Evolutionary conservation across 2,113 vertebrate genomes (phyloP), one percentile per base, ranked within the genome.

Genomic region (Dissostichus mawsoni): DNA sequence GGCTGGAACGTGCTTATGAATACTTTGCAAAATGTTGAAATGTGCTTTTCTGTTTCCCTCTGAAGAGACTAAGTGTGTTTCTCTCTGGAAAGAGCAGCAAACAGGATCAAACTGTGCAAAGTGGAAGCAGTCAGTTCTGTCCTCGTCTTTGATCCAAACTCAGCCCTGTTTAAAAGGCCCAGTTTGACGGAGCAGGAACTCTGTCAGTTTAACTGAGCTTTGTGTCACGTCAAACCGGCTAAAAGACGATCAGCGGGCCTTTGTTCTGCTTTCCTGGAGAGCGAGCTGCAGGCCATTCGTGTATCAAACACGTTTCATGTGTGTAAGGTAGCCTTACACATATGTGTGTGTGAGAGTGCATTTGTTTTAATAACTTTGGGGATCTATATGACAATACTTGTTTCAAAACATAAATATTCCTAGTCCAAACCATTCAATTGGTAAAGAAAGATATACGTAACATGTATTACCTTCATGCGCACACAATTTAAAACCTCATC

Each of bases 91-190:
- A 80, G 62, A 47, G 77, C 59, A 36, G 70, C 33, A 57, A 76
- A 75, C 75, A 36, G 29, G 77, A 85, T 89, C 81, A 88, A 82
- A 77, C 86, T 16, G n/a, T 53, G 44, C 82, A 83, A 74, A 88
- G 82, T 79, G 81, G 71, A 41, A 83, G 83, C 78, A 82, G 75
- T 85, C 80, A 25, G 68, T 76, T 48, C 73, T 48, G 67, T 86
- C 83, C 82, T 81, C 79, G 87, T 50, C 56, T 93, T 90, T 93
- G 92, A 89, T 88, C 76, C 68, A 16, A 8, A 59, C 65, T 88
- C 78, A 57, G 59, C 62, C 52, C 36, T 4, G 61, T 83, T 90
- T 89, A 80, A 89, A 89, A 74, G 62, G 69, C 74, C 67, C 25
- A 44, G 76, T 87, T 80, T 88, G 86, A 81, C 44, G 5, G 76